Evolutionary conservation across 2,888 invertebrate genomes (phyloP).

Genomic region (Plebejus melissa): DNA sequence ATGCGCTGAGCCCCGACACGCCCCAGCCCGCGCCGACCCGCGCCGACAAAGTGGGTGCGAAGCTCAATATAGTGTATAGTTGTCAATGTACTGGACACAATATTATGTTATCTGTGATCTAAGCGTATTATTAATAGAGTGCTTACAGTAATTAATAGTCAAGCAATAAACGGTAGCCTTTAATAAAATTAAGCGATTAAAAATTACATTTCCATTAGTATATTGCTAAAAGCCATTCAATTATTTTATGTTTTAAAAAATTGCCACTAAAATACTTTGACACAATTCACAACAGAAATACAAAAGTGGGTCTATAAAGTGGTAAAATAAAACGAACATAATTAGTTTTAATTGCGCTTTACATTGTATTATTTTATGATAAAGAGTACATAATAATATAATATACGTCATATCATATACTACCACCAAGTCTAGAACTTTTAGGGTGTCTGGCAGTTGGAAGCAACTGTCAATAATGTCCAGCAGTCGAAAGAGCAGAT

Average conservation of each 20-base stretch:
- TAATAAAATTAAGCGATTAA: constrained; percentile 6
- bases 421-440: no score
- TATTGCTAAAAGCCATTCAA: constrained; percentile 5
- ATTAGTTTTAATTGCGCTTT: background rate
- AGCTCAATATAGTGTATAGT: no score
- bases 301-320: background rate
- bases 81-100: background rate
- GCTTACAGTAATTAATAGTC: constrained; percentile 13
- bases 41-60: no score
- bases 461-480: no score
- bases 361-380: no score
- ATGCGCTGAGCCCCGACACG: no score
- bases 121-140: background rate
- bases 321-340: background rate
- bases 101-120: background rate
- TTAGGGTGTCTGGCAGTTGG: no score
- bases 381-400: no score
- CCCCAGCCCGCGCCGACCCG: no score
- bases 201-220: constrained; percentile 14
- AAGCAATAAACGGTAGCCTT: constrained; percentile 1
- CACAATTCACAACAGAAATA: background rate
- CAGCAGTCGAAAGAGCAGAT: no score
- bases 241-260: background rate
- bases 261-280: background rate
- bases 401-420: no score